Evolutionary conservation across 2,888 invertebrate species (phyloP).

Genomic region (Stenotaenia linearis): DNA sequence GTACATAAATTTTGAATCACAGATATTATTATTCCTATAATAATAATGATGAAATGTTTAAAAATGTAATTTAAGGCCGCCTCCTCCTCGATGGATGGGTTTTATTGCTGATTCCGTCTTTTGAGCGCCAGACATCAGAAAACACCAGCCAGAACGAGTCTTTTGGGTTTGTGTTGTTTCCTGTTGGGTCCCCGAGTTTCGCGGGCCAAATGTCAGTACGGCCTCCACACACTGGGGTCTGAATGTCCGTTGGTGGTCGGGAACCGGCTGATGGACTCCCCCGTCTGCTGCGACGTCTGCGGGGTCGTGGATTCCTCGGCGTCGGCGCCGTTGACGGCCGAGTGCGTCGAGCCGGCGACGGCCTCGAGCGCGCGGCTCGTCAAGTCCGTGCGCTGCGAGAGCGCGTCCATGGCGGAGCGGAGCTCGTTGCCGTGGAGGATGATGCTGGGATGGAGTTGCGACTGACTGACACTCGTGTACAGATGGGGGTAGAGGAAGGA

Average conservation of each 20-base stretch:
- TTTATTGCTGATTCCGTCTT: background rate
- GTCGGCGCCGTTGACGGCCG: constrained; percentile 8
- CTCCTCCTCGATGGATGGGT: background rate
- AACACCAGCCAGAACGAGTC: constrained; percentile 39
- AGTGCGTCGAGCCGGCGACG: background rate
- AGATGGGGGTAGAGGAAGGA: constrained; percentile 46
- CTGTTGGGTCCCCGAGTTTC: background rate
- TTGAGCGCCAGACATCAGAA: background rate
- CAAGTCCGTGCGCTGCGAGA: constrained; percentile 29
- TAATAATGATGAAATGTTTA: background rate
- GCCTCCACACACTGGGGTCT: constrained; percentile 39
- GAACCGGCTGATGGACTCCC: background rate
- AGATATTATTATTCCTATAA: background rate
- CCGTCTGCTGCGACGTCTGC: background rate
- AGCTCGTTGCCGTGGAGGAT: constrained; percentile 38
- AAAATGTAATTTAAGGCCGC: background rate
- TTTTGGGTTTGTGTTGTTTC: constrained; percentile 30
- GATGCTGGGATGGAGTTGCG: constrained; percentile 42
- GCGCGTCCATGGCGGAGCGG: constrained; percentile 37
- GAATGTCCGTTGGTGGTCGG: constrained; percentile 34
- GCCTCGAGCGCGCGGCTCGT: constrained; percentile 31
- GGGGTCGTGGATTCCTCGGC: background rate
- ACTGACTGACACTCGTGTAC: constrained; percentile 41
- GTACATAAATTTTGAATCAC: background rate
- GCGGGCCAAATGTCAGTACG: constrained; percentile 37